Evolutionary conservation across 2,797 vertebrate genomes (phyloP).

Genomic region (Zenarchopterus dispar): DNA sequence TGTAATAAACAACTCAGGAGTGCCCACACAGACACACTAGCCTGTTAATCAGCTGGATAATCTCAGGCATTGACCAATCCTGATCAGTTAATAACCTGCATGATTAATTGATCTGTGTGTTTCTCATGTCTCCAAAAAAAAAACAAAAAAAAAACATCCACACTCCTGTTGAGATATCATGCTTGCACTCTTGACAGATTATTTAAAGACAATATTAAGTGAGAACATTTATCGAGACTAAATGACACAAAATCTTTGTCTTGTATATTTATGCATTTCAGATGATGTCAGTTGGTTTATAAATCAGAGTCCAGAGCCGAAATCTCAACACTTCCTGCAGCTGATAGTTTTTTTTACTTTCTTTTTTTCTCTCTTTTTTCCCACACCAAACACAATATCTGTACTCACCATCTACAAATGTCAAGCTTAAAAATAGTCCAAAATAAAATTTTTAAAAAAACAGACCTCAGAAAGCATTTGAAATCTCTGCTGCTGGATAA

Average conservation of each 20-base stretch:
- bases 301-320: slow-evolving; percentile 19
- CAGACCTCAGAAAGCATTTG: background rate
- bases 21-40: too few relatives aligned
- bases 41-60: too few relatives aligned
- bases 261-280: slow-evolving; percentile 35
- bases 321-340: slow-evolving; percentile 20
- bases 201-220: slow-evolving; percentile 25
- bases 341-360: background rate
- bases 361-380: background rate
- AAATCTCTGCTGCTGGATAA: slow-evolving; percentile 1
- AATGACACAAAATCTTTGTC: slow-evolving; percentile 27
- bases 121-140: too few relatives aligned
- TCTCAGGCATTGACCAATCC: too few relatives aligned
- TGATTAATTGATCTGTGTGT: too few relatives aligned
- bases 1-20: too few relatives aligned
- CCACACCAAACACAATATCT: background rate
- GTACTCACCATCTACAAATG: background rate
- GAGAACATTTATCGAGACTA: slow-evolving; percentile 25
- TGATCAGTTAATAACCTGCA: too few relatives aligned
- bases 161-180: background rate
- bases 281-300: slow-evolving; percentile 17
- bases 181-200: slow-evolving; percentile 15
- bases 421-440: background rate
- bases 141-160: too few relatives aligned
- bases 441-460: background rate